Evolutionary conservation across 2,113 vertebrate genomes (phyloP), one percentile per base, ranked within the genome.

Genomic region (Lycaon pictus): DNA sequence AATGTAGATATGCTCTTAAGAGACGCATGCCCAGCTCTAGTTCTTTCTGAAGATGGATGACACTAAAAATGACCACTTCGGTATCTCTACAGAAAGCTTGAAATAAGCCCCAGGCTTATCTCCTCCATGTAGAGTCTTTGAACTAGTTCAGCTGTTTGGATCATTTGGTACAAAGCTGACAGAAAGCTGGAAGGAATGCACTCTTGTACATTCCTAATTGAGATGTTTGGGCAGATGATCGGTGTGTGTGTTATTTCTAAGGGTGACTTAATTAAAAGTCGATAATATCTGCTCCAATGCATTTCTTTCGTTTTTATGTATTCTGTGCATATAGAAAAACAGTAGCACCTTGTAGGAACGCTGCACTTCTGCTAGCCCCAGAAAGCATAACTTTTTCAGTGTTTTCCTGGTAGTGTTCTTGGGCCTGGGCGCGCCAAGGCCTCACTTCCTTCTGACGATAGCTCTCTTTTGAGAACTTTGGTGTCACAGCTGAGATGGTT

Each of bases 211-310:
- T 97, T 98, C 98, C 98, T 98, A 98, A 98, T 90, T 97, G 93
- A 92, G 88, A 63, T 98, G 53, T 97, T 98, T 98, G 97, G 72
- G 85, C 96, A 56, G 74, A 56, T 96, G 92, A 96, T 97, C 87
- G 98, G 87, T 94, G 67, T 97, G 95, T 98, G 90, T 87, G 88
- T 95, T 97, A 93, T 96, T 98, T 98, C 67, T 94, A 97, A 97
- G 71, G 95, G 82, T 82, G 96, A 76, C 87, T 97, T 98, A 96
- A 98, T 98, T 98, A 98, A 97, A 58, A 98, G 97, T 98, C 98
- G 98, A 97, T 98, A 97, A 97, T 98, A 95, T 97, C 95, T 96
- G 84, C 96, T 84, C 95, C 96, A 93, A 96, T 91, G 0, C 60
- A 98, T 98, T 97, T 71, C 23, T 95, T 98, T 90, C 76, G 92